Evolutionary conservation across 2,113 vertebrate genomes (phyloP), one percentile per base, ranked within the genome.

Genomic region (Pampusana beccarii): DNA sequence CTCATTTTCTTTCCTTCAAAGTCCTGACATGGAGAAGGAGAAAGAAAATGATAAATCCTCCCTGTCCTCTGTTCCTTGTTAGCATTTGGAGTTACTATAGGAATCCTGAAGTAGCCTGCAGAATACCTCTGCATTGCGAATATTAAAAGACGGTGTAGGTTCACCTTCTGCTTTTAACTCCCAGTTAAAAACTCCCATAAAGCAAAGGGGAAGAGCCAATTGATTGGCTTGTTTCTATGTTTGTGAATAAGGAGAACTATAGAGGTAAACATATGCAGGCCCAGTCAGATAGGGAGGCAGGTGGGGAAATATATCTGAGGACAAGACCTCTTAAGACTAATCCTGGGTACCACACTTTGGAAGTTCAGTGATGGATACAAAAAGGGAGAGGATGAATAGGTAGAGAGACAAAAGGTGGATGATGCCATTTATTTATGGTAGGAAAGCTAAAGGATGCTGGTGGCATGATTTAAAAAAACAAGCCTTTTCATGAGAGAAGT

Each of bases 51-150:
- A 67, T 83, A 88, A 90, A 88, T 44, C 38, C 7, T 73, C 17
- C 8, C 13, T 80, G 90, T 92, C 17, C 26, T 80, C 36, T 72
- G 61, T 53, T 53, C 73, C 69, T 75, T 93, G 38, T 74, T 88
- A 93, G 34, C 61, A 84, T 88, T 86, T 86, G 65, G 58, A 75
- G 82, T 91, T 77, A 85, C 80, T 94, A 60, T 2, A 80, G 34
- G 82, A 88, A 86, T 91, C 69, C 80, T 61, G 77, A 94, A 94
- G 79, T 82, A 91, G 69, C 90, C 81, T 92, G 73, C 70, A 88
- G 78, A 66, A 73, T 95, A 79, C 50, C 23, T 92, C 62, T 90
- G 61, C 84, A 65, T 21, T 0, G 3, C 74, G 74, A 94, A 90
- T 95, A 82, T 79, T 82, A 80, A 89, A 78, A 91, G 61, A 57